Base-by-base conservation (phyloP, 2,888 invertebrate genomes). In the Dynastes tityus region DNA sequence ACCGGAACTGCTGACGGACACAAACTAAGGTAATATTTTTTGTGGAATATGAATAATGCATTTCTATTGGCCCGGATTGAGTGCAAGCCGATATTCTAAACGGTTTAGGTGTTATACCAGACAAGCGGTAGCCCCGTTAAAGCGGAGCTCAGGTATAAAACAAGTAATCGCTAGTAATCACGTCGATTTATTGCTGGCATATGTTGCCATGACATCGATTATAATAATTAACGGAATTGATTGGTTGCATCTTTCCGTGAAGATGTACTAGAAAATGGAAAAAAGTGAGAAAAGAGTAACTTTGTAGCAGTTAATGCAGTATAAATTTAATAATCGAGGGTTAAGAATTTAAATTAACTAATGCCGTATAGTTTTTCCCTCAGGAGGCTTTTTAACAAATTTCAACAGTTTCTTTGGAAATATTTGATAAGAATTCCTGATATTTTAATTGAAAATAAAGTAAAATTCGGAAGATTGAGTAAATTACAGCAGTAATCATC, bases 11-110 rank as follows among this genome's bases (percentile, higher is more conserved):
- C 16, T 74, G 61, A 40, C 61, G 40, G 29, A 11, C 73, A 49
- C 61, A 45, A 74, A 74, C 63, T 74, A 74, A 74, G n/a, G 73
- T 27, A 27, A 63, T 63, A 22, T 45, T 61, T 73, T 74, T 74
- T 74, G 73, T 63, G 61, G 27, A 13, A 63, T 74, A 74, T 74
- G 45, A 61, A 74, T 74, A 74, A 74, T 74, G 73, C 73, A 74
- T 40, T 16, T 13, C 61, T 61, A 74, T 63, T 61, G 63, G 22
- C 73, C 16, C 61, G 29, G 61, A 74, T 37, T 11, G 73, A 55
- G 61, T 74, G 63, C 73, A 63, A 63, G 61, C 13, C 22, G n/a
- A 61, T 63, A 61, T 40, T 27, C 6, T 55, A 55, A 55, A 16
- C 71, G 49, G 53, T 68, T 49, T 68, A 45, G 8, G 45, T 16